These are phyloP conservation scores for Atrina japonica DNA, from an alignment of 2,888 invertebrate genomes.

Conservation along the genomic window DNA sequence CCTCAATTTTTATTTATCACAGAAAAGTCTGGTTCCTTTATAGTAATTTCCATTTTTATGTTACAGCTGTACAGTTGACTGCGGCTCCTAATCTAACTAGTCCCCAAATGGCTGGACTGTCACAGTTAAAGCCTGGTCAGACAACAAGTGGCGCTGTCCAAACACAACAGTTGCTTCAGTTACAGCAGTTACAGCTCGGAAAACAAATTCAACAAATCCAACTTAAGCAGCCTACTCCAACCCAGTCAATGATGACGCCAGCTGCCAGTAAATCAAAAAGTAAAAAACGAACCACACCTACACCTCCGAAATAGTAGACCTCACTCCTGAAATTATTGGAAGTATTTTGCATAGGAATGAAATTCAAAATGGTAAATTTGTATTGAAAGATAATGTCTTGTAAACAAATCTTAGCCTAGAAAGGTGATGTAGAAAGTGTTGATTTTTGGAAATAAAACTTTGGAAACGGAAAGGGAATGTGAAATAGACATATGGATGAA, in stretches of 20 bases:
- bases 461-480: no score
- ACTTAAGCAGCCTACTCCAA: constrained; percentile 56
- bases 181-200: constrained; percentile 47
- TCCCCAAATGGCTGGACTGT: constrained; percentile 58
- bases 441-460: no score
- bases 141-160: constrained; percentile 48
- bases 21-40: no score
- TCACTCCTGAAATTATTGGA: no score
- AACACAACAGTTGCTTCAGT: constrained; percentile 66
- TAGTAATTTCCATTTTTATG: no score
- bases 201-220: constrained; percentile 66
- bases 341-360: no score
- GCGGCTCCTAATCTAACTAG: constrained; percentile 38
- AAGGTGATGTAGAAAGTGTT: no score
- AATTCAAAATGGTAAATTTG: no score
- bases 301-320: constrained; percentile 67
- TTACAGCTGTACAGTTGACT: constrained; percentile 56
- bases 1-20: no score
- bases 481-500: no score
- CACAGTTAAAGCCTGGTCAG: constrained; percentile 38
- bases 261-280: constrained; percentile 64
- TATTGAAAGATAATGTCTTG: no score
- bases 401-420: no score
- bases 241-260: constrained; percentile 48
- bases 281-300: constrained; percentile 72